Percentiles rank a stretch among this genome's conserved stretches.
Conservation (phyloP, 2,888 invertebrate genomes). For the Lagria hirta region DNA sequence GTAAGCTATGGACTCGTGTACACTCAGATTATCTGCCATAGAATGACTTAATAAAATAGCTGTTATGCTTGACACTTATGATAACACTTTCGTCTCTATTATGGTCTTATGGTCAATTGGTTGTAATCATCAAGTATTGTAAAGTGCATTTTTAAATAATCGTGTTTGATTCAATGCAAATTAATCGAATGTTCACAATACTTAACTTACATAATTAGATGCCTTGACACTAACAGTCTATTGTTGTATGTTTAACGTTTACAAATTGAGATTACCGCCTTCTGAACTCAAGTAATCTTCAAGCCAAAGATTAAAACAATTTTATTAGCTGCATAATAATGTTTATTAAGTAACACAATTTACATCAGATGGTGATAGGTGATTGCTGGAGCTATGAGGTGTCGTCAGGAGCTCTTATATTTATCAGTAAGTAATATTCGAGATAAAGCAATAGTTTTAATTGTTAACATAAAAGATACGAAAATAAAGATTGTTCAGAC, state of each 20-base stretch:
- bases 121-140: conserved; percentile 36
- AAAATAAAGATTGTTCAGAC: too few species aligned
- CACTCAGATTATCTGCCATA: conserved; percentile 27
- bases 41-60: conserved; percentile 31
- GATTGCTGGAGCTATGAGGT: too few species aligned
- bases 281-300: too few species aligned
- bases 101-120: conserved; percentile 40
- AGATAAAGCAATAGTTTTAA: too few species aligned
- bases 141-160: conserved; percentile 27
- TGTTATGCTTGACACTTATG: conserved; percentile 39
- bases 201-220: conserved; percentile 49
- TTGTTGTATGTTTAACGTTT: conserved; percentile 45
- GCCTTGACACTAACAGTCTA: conserved; percentile 47
- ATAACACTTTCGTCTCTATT: conserved; percentile 39
- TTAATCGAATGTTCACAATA: conserved; percentile 47
- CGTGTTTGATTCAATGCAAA: conserved; percentile 48
- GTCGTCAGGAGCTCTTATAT: too few species aligned
- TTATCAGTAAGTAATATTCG: too few species aligned
- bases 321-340: too few species aligned
- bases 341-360: too few species aligned
- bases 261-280: conserved; percentile 27
- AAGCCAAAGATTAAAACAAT: too few species aligned
- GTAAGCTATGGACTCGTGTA: conserved; percentile 17
- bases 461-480: too few species aligned
- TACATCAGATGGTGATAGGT: too few species aligned